Evolutionary conservation across 2,888 invertebrate species (phyloP), one percentile per base, ranked within the genome.

Genomic region (Limnephilus auricula): DNA sequence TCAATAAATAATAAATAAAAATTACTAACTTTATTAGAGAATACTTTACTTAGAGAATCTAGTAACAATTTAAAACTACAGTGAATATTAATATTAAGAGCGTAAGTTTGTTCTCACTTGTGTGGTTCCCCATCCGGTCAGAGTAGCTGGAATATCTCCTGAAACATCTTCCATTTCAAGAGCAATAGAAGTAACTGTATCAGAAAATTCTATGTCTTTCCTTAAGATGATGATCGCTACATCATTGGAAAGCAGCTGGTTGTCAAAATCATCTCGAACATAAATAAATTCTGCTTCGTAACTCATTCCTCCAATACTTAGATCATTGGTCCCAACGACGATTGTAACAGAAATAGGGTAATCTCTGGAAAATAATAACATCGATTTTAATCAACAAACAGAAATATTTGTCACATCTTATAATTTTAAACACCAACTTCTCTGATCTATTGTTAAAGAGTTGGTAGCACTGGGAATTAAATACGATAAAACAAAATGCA

Each of bases 41-140:
- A n/a, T n/a, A n/a, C 18, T 50, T 18, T 50, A 4, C 18, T 2
- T 4, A 50, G 18, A 50, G 50, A 50, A 50, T 50, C 5, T 50
- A 50, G 18, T 18, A 50, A 50, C 5, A 50, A 18, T 50, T 15
- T 1, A 5, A 0, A 18, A 50, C 50, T 5, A 50, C 15, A 50
- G 4, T 18, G 4, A 50, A 50, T 18, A 50, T 25, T 18, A 18
- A 5, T 50, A 50, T 50, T 50, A 18, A 18, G 18, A 18, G 18
- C 0, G 50, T 50, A 18, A 18, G 50, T 50, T 50, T 50, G 3
- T 79, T 30, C 91, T 89, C 85, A 91, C 91, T 15, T 50, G 95
- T 40, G 94, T 93, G 86, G 95, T 94, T 0, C 96, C 96, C 96
- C 96, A 96, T 2, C 96, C 96, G n/a, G 94, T 95, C 2, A 96